phyloP scores from a whole-genome alignment of 2,888 invertebrate species.

The Drosophila meridiana region DNA sequence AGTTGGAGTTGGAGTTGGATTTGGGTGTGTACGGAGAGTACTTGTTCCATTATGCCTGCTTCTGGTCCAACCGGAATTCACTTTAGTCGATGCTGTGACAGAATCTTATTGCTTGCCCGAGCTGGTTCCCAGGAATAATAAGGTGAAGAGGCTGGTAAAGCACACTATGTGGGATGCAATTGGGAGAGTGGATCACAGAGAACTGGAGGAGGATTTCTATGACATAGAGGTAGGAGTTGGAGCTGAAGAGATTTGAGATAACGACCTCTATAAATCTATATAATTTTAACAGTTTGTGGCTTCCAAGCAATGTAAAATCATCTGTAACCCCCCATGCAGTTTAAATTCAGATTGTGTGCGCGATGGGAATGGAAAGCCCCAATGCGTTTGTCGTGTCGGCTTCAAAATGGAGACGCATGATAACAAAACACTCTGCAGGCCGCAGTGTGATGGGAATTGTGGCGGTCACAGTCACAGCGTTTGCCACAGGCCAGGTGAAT shows the following conservation, averaged over 20 bases:
- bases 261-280: too few relatives aligned
- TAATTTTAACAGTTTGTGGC: background rate
- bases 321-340: conserved; percentile 20
- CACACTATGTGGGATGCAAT: conserved; percentile 1
- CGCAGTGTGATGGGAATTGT: conserved; percentile 69
- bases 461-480: conserved; percentile 76
- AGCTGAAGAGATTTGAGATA: too few relatives aligned
- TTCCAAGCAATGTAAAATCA: conserved; percentile 1
- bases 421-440: conserved; percentile 26
- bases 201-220: background rate
- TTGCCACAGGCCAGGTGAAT: conserved; percentile 89
- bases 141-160: fast-evolving
- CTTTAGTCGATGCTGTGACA: background rate
- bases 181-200: background rate
- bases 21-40: background rate
- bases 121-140: too few relatives aligned
- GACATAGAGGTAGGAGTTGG: background rate
- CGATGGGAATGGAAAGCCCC: fast-evolving
- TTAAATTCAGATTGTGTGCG: conserved; percentile 17
- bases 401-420: background rate
- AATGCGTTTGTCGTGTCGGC: conserved; percentile 19
- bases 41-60: conserved; percentile 15
- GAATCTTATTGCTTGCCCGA: conserved; percentile 1
- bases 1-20: background rate
- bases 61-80: background rate